Conservation (phyloP, 2,888 invertebrate species). For the Drosophila ezoana region DNA sequence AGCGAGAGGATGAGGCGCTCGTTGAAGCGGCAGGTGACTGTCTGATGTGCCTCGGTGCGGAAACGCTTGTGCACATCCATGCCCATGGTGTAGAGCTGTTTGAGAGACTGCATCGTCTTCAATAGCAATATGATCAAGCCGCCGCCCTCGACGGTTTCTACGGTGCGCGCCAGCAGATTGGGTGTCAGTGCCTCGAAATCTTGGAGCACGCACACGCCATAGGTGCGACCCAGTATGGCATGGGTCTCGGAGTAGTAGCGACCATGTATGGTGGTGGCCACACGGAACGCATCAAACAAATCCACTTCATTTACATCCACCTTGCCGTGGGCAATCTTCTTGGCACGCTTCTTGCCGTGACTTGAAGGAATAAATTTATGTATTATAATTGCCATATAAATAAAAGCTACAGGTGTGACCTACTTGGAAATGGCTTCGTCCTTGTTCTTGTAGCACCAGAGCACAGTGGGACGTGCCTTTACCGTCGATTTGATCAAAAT, state of each 20-base stretch:
- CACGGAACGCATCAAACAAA: slow-evolving; percentile 97
- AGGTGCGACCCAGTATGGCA: slow-evolving; percentile 98
- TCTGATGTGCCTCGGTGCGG: slow-evolving; percentile 96
- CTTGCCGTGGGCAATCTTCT: slow-evolving; percentile 95
- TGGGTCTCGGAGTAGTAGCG: slow-evolving; percentile 99
- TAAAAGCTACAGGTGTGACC: slow-evolving; percentile 32
- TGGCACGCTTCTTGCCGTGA: slow-evolving; percentile 96
- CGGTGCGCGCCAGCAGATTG: slow-evolving; percentile 96
- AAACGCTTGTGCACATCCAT: slow-evolving; percentile 99
- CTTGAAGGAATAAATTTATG: slow-evolving; percentile 84
- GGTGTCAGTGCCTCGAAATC: slow-evolving; percentile 99
- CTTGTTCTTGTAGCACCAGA: slow-evolving; percentile 99
- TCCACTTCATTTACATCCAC: slow-evolving; percentile 97
- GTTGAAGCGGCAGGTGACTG: slow-evolving; percentile 97
- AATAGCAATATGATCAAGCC: slow-evolving; percentile 96
- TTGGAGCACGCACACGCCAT: slow-evolving; percentile 97
- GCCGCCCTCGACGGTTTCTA: slow-evolving; percentile 99
- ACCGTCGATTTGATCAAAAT: slow-evolving; percentile 98
- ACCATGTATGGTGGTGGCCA: slow-evolving; percentile 98
- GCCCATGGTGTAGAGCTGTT: slow-evolving; percentile 97
- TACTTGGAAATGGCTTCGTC: slow-evolving; percentile 95
- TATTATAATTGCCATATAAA: no score
- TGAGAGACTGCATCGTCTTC: slow-evolving; percentile 93
- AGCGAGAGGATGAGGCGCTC: slow-evolving; percentile 97
- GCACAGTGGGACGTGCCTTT: slow-evolving; percentile 95